Conservation (phyloP, 2,113 vertebrate species). For the Engraulis encrasicolus region DNA sequence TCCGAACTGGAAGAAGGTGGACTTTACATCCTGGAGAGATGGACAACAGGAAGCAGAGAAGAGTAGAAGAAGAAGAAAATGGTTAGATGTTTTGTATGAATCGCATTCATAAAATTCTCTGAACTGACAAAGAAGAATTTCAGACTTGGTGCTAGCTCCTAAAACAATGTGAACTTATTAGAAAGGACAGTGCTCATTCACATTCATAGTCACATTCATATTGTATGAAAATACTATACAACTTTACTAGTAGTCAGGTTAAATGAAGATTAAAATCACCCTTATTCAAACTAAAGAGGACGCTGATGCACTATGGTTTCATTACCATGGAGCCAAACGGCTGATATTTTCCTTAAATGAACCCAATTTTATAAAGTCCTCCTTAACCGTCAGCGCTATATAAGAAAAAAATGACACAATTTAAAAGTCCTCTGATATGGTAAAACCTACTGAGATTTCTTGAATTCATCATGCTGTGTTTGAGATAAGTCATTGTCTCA, state of each 20-base stretch:
- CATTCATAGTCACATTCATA: too few species aligned
- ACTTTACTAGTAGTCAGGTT: neutral
- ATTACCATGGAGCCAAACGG: neutral
- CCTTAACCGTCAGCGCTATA: neutral
- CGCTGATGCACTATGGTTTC: neutral
- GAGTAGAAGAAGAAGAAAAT: neutral
- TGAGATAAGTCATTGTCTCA: slow-evolving; percentile 40
- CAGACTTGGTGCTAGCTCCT: too few species aligned
- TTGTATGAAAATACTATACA: neutral
- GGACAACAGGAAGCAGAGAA: neutral
- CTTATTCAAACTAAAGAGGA: slow-evolving; percentile 11
- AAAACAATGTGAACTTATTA: too few species aligned
- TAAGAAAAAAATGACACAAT: neutral
- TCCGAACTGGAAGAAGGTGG: slow-evolving; percentile 97
- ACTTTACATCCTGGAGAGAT: slow-evolving; percentile 85
- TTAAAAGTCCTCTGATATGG: slow-evolving; percentile 32
- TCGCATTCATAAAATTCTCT: too few species aligned
- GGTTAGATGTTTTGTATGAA: neutral
- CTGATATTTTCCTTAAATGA: neutral
- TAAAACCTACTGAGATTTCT: slow-evolving; percentile 35
- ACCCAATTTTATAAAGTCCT: slow-evolving; percentile 42
- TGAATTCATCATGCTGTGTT: slow-evolving; percentile 32
- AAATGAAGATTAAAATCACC: neutral
- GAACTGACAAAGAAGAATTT: too few species aligned
- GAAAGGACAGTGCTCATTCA: too few species aligned